Evolutionary conservation across 2,888 invertebrate species (phyloP).

Genomic region (Vandiemenella viatica): DNA sequence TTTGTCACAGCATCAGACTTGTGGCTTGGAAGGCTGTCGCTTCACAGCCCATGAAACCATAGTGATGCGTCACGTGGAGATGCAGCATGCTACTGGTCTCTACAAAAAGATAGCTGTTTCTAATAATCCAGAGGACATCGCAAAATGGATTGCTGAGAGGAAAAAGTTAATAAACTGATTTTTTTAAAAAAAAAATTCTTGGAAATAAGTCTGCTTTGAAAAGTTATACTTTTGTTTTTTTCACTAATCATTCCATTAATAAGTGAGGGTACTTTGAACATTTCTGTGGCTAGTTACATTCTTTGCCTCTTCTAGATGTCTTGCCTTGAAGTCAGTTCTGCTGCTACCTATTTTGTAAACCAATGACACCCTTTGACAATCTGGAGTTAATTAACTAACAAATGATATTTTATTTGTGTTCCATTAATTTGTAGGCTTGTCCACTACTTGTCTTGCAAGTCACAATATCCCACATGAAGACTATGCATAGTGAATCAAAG

Average conservation of each 20-base stretch:
- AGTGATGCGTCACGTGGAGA: constrained; percentile 62
- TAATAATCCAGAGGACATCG: constrained; percentile 64
- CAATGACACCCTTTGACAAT: too few relatives aligned
- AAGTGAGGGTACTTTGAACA: background rate
- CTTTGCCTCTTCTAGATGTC: too few relatives aligned
- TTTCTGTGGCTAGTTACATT: background rate
- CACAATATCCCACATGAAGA: too few relatives aligned
- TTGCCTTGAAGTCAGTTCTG: too few relatives aligned
- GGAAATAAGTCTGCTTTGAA: background rate
- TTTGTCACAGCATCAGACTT: constrained; percentile 56
- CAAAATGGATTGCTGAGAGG: constrained; percentile 71
- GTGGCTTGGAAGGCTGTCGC: constrained; percentile 64
- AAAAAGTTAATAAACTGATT: constrained; percentile 33
- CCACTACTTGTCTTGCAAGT: too few relatives aligned
- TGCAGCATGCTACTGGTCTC: constrained; percentile 72
- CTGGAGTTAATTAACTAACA: too few relatives aligned
- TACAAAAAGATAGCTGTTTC: constrained; percentile 61
- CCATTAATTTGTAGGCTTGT: too few relatives aligned
- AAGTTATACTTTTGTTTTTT: background rate
- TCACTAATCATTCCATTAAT: background rate
- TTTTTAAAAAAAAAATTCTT: background rate
- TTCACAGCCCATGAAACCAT: constrained; percentile 66
- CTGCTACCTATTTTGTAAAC: too few relatives aligned
- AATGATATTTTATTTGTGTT: too few relatives aligned
- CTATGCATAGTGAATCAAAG: too few relatives aligned